These are phyloP conservation scores for Melanaphis sacchari DNA, from an alignment of 1,140 invertebrate genomes.

Conservation along the genomic window DNA sequence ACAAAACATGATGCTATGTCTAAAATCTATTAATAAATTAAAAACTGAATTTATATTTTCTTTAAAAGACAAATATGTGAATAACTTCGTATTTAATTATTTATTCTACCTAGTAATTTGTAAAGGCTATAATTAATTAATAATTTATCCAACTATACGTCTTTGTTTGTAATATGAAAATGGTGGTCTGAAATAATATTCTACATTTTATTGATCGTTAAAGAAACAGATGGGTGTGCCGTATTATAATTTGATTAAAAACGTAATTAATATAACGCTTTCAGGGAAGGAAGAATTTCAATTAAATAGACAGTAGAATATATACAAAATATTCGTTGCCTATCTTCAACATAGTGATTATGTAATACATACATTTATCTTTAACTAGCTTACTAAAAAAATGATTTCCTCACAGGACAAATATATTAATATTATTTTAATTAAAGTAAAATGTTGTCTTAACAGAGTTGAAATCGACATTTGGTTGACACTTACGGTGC, in stretches of 20 bases:
- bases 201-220: slow-evolving; percentile 30
- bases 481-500: not conserved
- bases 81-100: not conserved
- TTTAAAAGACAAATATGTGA: not conserved
- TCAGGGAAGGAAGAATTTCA: slow-evolving; percentile 28
- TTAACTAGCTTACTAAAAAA: not conserved
- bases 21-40: slow-evolving; percentile 10
- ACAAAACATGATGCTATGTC: not conserved
- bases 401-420: not conserved
- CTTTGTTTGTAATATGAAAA: slow-evolving; percentile 27
- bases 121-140: slow-evolving; percentile 1
- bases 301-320: slow-evolving; percentile 35
- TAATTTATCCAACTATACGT: not conserved
- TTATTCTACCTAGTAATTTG: slow-evolving; percentile 11
- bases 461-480: not conserved
- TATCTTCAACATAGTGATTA: slow-evolving; percentile 1
- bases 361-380: not conserved
- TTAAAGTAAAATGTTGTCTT: not conserved
- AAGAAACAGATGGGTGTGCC: slow-evolving; percentile 11
- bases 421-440: not conserved
- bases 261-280: slow-evolving; percentile 17
- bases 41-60: not conserved
- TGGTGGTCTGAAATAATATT: slow-evolving; percentile 32
- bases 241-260: slow-evolving; percentile 48
- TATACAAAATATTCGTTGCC: not conserved